Percentiles rank a stretch among this genome's conserved stretches.
Evolutionary conservation across 2,888 invertebrate species (phyloP).

Genomic region (Autographa gamma): DNA sequence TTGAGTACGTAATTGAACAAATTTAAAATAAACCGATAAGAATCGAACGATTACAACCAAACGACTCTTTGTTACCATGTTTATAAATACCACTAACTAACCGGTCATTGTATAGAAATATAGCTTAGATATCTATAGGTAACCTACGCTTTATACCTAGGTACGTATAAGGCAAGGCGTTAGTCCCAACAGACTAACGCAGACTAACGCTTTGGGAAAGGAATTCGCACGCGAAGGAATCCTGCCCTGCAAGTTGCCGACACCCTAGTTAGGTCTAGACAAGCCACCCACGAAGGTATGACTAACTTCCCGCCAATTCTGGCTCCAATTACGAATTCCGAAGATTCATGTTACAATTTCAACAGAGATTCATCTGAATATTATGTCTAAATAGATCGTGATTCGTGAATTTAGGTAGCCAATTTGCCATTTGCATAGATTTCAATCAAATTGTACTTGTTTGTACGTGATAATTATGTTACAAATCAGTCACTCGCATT

Average conservation of each 20-base stretch:
- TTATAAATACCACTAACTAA: neutral
- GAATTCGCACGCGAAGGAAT: conserved; percentile 58
- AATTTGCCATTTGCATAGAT: conserved; percentile 33
- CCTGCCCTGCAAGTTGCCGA: conserved; percentile 44
- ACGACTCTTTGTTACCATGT: conserved; percentile 1
- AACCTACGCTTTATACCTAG: neutral
- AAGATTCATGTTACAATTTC: conserved; percentile 48
- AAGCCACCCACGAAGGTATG: conserved; percentile 52
- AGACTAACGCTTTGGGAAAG: conserved; percentile 31
- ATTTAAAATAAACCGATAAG: neutral
- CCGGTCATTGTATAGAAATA: neutral
- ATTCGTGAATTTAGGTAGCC: neutral
- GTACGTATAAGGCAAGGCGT: conserved; percentile 28
- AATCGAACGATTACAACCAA: conserved; percentile 1
- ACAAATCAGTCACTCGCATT: conserved; percentile 31
- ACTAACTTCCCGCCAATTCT: conserved; percentile 51
- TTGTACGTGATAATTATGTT: conserved; percentile 13
- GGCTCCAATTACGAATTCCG: conserved; percentile 48
- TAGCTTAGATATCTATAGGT: neutral
- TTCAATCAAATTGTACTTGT: conserved; percentile 27
- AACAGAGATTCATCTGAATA: conserved; percentile 31
- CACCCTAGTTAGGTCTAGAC: conserved; percentile 23
- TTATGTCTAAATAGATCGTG: conserved; percentile 2
- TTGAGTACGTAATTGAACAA: too few species aligned
- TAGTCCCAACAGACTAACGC: conserved; percentile 45